Percentiles rank a stretch among this genome's conserved stretches.
Conservation (phyloP, 2,888 invertebrate species). For the Itoplectis maculator region DNA sequence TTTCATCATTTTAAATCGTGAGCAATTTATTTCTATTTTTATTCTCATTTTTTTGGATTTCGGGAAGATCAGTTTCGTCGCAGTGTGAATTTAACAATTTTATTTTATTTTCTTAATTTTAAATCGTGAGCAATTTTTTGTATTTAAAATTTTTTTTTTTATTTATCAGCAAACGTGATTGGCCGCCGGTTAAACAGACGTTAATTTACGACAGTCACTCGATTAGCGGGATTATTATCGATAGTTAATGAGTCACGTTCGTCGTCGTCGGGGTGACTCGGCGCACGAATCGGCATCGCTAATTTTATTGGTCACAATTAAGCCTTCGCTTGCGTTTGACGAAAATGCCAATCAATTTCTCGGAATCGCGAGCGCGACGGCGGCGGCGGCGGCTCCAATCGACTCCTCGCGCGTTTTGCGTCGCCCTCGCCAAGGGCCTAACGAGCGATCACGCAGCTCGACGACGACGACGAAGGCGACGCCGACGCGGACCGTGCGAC, state of each 20-base stretch:
- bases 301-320: slow-evolving; percentile 38
- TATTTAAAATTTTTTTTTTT: slow-evolving; percentile 10
- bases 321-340: neutral
- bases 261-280: neutral
- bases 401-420: slow-evolving; percentile 24
- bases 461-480: slow-evolving; percentile 23
- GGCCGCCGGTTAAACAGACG: neutral
- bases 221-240: neutral
- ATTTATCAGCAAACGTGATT: neutral
- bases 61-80: too few species aligned
- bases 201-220: neutral
- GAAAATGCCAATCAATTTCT: slow-evolving; percentile 41
- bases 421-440: slow-evolving; percentile 48
- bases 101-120: too few species aligned
- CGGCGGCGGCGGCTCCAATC: neutral
- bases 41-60: too few species aligned
- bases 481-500: slow-evolving; percentile 58
- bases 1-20: too few species aligned
- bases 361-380: slow-evolving; percentile 19
- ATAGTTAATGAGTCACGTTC: slow-evolving; percentile 20
- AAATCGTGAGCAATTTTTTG: too few species aligned
- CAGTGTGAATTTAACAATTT: too few species aligned
- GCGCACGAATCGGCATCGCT: neutral
- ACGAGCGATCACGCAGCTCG: slow-evolving; percentile 50
- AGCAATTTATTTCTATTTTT: too few species aligned